Base-by-base conservation (phyloP, 1,140 invertebrate species). In the Lysiphlebus fabarum region DNA sequence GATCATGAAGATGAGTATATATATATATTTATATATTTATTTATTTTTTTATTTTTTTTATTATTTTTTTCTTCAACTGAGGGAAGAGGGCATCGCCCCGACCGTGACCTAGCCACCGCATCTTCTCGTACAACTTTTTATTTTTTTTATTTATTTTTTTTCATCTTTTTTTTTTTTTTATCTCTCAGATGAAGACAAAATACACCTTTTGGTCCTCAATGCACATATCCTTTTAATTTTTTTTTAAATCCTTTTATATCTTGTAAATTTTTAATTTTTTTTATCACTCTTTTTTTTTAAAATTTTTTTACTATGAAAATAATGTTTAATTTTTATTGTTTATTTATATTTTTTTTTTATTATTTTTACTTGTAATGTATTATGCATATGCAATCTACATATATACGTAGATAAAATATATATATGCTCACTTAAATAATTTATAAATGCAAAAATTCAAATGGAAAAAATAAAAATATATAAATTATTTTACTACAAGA, bases 71-170 rank as follows among this genome's bases (percentile, higher is more conserved):
- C 61, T 67, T 62, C 64, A 63, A 26, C 63, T 59, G 61, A 69
- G 64, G 70, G 64, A 67, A 69, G 73, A 75, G 75, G 75, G 68
- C 74, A 77, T 78, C 75, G 76, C 70, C 74, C 76, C 73, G 76
- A 75, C 76, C 76, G 74, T 77, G 76, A 78, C 76, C 76, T 78
- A 74, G 65, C 70, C 72, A 71, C 68, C 65, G 72, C 68, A 63
- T 61, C 62, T 62, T 58, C 65, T 63, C 64, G 61, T 63, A 65
- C 62, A 33, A 9, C 10, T 44, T 56, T 6, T 56, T 43, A 37
- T n/a, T 54, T 54, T n/a, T 26, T 33, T 34, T 56, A 43, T 38
- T 56, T 56, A 33, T 36, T n/a, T 34, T 5, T 40, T 7, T 11
- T 33, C 33, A n/a, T 51, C 10, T 33, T 33, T 49, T 49, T 26